Evolutionary conservation across 1,140 invertebrate genomes (phyloP), one percentile per base, ranked within the genome.

Genomic region (Dufourea novaeangliae): DNA sequence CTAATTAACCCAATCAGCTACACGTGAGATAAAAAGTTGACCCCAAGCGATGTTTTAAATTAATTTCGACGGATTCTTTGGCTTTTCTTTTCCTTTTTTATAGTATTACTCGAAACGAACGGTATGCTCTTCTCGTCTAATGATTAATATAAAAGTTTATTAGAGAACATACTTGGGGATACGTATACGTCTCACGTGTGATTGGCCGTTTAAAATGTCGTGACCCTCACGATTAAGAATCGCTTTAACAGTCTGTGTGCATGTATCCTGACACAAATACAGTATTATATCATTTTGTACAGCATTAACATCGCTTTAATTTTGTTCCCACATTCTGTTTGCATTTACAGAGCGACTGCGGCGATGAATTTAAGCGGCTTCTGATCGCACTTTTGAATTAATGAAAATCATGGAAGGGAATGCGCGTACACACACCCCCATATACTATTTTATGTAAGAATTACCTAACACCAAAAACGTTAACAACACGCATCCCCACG

Each of bases 331-430:
- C 74, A 85, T 82, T 87, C 64, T 56, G 52, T 85, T 89, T 89
- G 76, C 87, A 78, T 88, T 93, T 92, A 63, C 90, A 94, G 91
- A 93, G 90, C 67, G 94, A 95, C 84, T 94, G 94, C 75, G 90
- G 92, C 82, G 94, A 93, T 10, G 94, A 95, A 85, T 94, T 94
- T 87, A 94, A 94, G 88, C 90, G 92, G 79, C 88, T 94, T 68
- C 87, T 95, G 76, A 88, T 94, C 46, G 90, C 91, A 46, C 82
- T 94, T 67, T 88, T 94, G 84, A 85, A 89, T 88, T 92, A 90
- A 88, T 85, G 86, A 82, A 68, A 84, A 80, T 84, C 52, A 27
- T 59, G 59, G 61, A 77, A 25, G 22, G 72, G 71, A 79, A 78
- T 74, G 12, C 12, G 34, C 17, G 14, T n/a, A 50, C 12, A 44